A percentile compares a stretch with the other conserved stretches of the same genome.
Conservation (phyloP, 2,888 invertebrate genomes). For the Leptinotarsa rubiginosa region DNA sequence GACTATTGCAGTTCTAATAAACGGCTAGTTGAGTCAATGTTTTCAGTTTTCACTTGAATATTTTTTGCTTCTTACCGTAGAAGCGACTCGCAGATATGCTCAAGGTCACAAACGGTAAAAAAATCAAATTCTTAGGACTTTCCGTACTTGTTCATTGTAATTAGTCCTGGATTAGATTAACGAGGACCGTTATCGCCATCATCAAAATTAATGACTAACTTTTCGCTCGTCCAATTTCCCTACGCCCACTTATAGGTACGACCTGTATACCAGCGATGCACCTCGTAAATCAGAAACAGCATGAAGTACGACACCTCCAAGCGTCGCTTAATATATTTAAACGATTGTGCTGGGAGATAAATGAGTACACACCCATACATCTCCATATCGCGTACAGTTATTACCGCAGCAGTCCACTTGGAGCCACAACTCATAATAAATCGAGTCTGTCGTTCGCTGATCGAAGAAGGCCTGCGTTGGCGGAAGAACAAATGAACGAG, state of each 20-base stretch:
- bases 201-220: neutral
- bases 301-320: conserved; percentile 45
- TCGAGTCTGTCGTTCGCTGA: neutral
- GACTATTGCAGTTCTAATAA: too few species aligned
- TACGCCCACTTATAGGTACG: conserved; percentile 7
- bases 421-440: conserved; percentile 2
- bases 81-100: too few species aligned
- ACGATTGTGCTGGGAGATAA: conserved; percentile 45
- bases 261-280: conserved; percentile 4
- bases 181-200: neutral
- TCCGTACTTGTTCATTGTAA: neutral
- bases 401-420: neutral
- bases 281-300: conserved; percentile 27
- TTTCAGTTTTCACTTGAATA: too few species aligned
- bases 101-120: too few species aligned
- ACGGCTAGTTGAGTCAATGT: too few species aligned
- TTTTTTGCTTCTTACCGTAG: too few species aligned
- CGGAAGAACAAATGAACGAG: neutral
- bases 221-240: conserved; percentile 7
- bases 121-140: neutral
- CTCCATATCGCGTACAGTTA: conserved; percentile 27
- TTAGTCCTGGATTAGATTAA: neutral
- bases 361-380: conserved; percentile 41
- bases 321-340: conserved; percentile 49
- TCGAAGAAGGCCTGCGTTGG: conserved; percentile 6